phyloP scores from a whole-genome alignment of 1,140 invertebrate genomes.

The Drosophila pallidifrons region DNA sequence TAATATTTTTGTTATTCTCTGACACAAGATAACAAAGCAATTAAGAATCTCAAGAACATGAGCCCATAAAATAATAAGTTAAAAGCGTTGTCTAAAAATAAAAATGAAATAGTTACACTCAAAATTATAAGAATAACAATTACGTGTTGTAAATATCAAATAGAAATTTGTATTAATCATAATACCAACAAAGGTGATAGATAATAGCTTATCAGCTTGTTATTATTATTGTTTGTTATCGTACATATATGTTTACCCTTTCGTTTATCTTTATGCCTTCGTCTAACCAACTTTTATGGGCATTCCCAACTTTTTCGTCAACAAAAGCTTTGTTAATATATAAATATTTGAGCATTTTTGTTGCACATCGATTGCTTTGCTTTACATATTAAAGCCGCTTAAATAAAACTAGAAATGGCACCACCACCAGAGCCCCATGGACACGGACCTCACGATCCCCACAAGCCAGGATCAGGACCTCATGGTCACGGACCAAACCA shows the following conservation, averaged over 20 bases:
- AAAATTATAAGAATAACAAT: conserved; percentile 1
- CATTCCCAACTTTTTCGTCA: conserved; percentile 31
- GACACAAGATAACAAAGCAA: background rate
- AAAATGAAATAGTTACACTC: background rate
- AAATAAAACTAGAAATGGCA: conserved; percentile 42
- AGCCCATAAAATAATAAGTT: background rate
- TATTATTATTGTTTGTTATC: background rate
- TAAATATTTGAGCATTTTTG: conserved; percentile 34
- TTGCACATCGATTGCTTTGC: conserved; percentile 19
- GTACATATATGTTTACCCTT: conserved; percentile 13
- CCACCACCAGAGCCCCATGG: conserved; percentile 53
- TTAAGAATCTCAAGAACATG: background rate
- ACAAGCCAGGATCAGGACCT: conserved; percentile 39
- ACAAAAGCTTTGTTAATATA: conserved; percentile 35
- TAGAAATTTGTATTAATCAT: conserved; percentile 17
- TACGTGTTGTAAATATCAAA: background rate
- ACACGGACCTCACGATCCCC: conserved; percentile 32
- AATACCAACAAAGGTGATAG: conserved; percentile 23
- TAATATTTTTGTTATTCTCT: background rate
- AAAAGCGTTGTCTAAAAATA: no score
- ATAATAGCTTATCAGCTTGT: conserved; percentile 14
- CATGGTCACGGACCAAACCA: conserved; percentile 26
- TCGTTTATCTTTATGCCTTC: conserved; percentile 19
- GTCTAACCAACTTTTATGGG: conserved; percentile 28
- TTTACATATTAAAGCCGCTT: background rate